These are phyloP conservation scores for Columbina picui DNA, from an alignment of 2,113 vertebrate species.

Conservation along the genomic window DNA sequence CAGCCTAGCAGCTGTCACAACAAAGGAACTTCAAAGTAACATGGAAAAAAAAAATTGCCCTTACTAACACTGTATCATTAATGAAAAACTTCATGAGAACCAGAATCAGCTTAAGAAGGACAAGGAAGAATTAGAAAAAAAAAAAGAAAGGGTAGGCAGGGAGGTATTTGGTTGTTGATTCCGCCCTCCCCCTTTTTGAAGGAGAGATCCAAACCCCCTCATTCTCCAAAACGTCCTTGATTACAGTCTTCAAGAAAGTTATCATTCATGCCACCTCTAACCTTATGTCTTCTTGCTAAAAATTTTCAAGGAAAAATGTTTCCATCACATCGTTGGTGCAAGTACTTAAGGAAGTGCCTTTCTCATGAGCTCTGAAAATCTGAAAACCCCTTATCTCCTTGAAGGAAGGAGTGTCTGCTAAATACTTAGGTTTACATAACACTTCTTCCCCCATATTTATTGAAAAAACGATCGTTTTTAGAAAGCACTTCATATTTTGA, in stretches of 20 bases:
- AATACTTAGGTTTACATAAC: conserved; percentile 69
- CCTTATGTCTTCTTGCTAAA: conserved; percentile 51
- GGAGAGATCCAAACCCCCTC: neutral
- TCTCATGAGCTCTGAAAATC: conserved; percentile 30
- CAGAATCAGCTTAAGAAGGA: conserved; percentile 48
- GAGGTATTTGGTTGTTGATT: neutral
- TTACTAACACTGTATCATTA: conserved; percentile 47
- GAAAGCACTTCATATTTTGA: conserved; percentile 70
- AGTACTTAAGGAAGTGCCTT: conserved; percentile 47
- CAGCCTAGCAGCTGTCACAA: conserved; percentile 79
- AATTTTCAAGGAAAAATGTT: conserved; percentile 60
- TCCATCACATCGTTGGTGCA: conserved; percentile 24
- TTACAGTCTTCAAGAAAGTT: conserved; percentile 57
- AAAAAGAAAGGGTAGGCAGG: neutral
- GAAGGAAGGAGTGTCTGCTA: conserved; percentile 57
- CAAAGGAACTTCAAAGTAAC: conserved; percentile 73
- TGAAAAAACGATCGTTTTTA: conserved; percentile 29
- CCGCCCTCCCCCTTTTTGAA: neutral
- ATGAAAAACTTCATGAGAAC: conserved; percentile 61
- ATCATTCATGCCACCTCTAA: conserved; percentile 36
- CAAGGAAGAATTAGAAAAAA: neutral
- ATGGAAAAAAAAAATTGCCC: conserved; percentile 44
- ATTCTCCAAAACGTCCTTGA: conserved; percentile 28
- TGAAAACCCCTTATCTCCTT: conserved; percentile 50
- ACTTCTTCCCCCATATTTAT: conserved; percentile 50